Evolutionary conservation across 2,797 vertebrate species (phyloP).

Genomic region (Notoglanidium macrostoma): DNA sequence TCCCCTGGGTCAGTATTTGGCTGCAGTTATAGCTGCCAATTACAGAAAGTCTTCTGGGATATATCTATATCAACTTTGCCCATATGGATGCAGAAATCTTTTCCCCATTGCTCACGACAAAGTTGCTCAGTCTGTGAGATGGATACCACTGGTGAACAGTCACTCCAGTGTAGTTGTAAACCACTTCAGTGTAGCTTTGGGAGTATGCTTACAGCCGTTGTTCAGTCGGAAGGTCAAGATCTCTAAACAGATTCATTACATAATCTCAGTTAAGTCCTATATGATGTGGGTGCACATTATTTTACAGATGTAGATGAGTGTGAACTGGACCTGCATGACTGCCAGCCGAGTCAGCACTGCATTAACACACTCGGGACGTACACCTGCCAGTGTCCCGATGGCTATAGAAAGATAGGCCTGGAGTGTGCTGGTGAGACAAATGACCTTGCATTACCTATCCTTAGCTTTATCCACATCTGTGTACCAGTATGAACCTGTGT

Average conservation of each 20-base stretch:
- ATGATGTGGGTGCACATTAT: neutral
- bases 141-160: neutral
- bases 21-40: neutral
- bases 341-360: slow-evolving; percentile 80
- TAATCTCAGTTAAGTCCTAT: neutral
- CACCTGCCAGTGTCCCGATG: slow-evolving; percentile 77
- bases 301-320: slow-evolving; percentile 78
- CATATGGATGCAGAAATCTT: neutral
- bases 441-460: neutral
- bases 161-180: neutral
- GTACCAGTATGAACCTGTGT: slow-evolving; percentile 9
- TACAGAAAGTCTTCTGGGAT: neutral
- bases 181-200: neutral
- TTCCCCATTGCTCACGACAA: neutral
- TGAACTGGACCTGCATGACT: slow-evolving; percentile 71
- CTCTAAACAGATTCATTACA: neutral
- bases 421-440: slow-evolving; percentile 75
- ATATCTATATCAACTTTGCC: neutral
- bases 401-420: slow-evolving; percentile 75
- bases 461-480: neutral
- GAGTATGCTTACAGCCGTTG: neutral
- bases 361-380: slow-evolving; percentile 74
- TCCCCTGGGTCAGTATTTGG: neutral
- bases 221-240: neutral
- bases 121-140: neutral